Percentiles rank a stretch among this genome's conserved stretches.
Conservation (phyloP, 2,888 invertebrate species). For the Drosophila borborema region DNA sequence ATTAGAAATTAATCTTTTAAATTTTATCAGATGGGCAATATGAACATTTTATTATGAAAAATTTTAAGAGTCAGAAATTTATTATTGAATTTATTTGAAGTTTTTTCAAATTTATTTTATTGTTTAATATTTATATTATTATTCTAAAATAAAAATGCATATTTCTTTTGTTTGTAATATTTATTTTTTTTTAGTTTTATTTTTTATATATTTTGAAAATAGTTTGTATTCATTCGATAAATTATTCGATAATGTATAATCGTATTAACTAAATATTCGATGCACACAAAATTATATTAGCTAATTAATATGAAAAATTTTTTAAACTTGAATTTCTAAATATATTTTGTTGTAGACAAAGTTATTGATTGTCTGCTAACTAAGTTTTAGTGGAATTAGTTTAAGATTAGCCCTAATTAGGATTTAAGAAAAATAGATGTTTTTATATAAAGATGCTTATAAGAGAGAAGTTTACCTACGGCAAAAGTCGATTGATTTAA, state of each 20-base stretch:
- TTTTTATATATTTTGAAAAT: slow-evolving; percentile 16
- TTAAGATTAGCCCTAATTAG: slow-evolving; percentile 18
- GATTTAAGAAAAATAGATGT: slow-evolving; percentile 32
- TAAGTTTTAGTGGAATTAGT: slow-evolving; percentile 25
- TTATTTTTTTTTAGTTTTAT: not conserved
- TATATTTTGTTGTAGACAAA: slow-evolving; percentile 2
- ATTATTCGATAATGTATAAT: slow-evolving; percentile 38
- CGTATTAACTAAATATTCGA: slow-evolving; percentile 34
- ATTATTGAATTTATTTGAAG: too few species aligned
- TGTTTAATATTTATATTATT: not conserved
- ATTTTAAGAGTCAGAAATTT: too few species aligned
- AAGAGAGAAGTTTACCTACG: slow-evolving; percentile 31
- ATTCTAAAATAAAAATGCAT: slow-evolving; percentile 5
- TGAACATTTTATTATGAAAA: too few species aligned
- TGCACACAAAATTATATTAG: slow-evolving; percentile 40
- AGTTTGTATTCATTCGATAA: slow-evolving; percentile 29
- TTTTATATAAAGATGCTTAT: slow-evolving; percentile 3
- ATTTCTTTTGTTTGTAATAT: not conserved
- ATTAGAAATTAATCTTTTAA: too few species aligned
- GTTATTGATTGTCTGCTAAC: slow-evolving; percentile 5
- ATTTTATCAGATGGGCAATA: too few species aligned
- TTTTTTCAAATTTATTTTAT: too few species aligned
- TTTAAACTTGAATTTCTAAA: slow-evolving; percentile 9
- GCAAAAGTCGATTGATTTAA: slow-evolving; percentile 45
- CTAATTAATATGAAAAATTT: slow-evolving; percentile 37